A percentile compares a stretch with the other conserved stretches of the same genome.
Evolutionary conservation across 2,113 vertebrate genomes (phyloP).

Genomic region (Oreocharis arfaki): DNA sequence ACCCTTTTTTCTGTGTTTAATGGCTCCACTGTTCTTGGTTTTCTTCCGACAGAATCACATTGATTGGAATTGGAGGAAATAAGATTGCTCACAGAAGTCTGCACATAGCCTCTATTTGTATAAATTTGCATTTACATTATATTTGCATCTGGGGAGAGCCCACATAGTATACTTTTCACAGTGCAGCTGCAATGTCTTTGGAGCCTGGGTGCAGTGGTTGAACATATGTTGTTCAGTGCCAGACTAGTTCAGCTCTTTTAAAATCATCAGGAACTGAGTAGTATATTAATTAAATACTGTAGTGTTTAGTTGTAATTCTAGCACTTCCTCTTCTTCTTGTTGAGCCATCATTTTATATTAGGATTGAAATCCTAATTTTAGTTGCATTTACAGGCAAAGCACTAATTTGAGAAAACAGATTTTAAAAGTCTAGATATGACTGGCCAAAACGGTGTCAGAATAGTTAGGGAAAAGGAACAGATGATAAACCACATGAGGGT

Average conservation of each 20-base stretch:
- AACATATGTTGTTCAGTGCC: not conserved
- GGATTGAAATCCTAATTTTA: constrained; percentile 25
- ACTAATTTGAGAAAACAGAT: not conserved
- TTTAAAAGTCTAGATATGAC: not conserved
- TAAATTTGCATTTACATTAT: not conserved
- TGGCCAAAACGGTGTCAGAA: not conserved
- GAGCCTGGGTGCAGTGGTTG: not conserved
- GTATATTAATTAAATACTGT: not conserved
- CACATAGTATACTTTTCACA: not conserved
- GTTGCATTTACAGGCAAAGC: not conserved
- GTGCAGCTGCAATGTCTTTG: constrained; percentile 11
- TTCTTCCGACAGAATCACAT: constrained; percentile 9
- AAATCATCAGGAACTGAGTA: not conserved
- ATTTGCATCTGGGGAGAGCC: constrained; percentile 18
- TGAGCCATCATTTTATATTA: constrained; percentile 35
- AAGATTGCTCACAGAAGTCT: not conserved
- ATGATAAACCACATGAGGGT: not conserved
- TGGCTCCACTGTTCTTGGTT: not conserved
- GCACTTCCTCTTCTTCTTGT: constrained; percentile 31
- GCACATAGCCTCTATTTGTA: not conserved
- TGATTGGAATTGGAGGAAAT: not conserved
- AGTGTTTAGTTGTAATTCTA: not conserved
- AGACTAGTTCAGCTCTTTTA: not conserved
- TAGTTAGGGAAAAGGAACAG: not conserved
- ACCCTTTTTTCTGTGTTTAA: not conserved